These are phyloP conservation scores for Sebastes kiyomatsui DNA, from an alignment of 2,797 vertebrate genomes.

Conservation along the genomic window DNA sequence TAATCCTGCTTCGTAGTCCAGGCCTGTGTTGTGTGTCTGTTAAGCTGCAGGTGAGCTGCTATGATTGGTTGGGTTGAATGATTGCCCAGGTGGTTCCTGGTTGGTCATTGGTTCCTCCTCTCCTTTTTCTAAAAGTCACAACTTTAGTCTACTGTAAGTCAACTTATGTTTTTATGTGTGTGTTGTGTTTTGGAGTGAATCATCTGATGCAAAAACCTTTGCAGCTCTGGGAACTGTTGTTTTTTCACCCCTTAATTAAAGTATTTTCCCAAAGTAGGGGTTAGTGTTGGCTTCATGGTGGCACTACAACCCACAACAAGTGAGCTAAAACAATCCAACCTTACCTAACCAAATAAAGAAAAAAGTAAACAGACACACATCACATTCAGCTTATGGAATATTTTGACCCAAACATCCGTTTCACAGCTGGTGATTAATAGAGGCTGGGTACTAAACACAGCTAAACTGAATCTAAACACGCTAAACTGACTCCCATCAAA, in stretches of 20 bases:
- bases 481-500: conserved; percentile 10
- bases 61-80: not conserved
- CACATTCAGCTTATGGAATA: conserved; percentile 41
- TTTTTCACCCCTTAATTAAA: not conserved
- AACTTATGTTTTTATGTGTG: not conserved
- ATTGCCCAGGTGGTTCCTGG: not conserved
- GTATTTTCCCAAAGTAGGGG: not conserved
- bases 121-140: no score
- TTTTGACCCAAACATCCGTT: conserved; percentile 64
- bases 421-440: conserved; percentile 44
- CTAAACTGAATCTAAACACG: conserved; percentile 3
- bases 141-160: not conserved
- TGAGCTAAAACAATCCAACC: not conserved
- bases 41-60: not conserved
- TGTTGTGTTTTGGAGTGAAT: not conserved
- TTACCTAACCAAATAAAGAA: conserved; percentile 15
- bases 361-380: conserved; percentile 12
- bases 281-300: not conserved
- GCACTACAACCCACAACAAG: not conserved
- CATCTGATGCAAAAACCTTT: not conserved
- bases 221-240: not conserved
- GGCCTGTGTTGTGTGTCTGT: not conserved
- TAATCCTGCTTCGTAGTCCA: no score
- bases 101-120: not conserved
- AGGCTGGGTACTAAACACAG: conserved; percentile 14